Evolutionary conservation across 2,888 invertebrate genomes (phyloP).

Genomic region (Choristoneura rosaceana): DNA sequence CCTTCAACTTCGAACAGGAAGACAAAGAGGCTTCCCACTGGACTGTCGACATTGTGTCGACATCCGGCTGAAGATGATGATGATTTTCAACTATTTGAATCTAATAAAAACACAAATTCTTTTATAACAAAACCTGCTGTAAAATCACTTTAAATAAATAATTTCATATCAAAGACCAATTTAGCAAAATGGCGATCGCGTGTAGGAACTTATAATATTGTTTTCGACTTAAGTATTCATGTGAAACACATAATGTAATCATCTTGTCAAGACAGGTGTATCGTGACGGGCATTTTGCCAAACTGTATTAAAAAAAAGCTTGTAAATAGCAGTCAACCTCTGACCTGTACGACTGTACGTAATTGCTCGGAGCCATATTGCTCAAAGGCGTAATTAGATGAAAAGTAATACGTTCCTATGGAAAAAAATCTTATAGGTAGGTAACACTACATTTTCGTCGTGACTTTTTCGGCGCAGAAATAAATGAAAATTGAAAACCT

Average conservation of each 20-base stretch:
- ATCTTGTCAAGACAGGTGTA: conserved; percentile 37
- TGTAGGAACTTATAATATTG: neutral
- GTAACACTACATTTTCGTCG: too few species aligned
- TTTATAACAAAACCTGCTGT: too few species aligned
- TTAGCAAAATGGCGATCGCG: neutral
- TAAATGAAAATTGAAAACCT: too few species aligned
- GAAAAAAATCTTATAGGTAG: too few species aligned
- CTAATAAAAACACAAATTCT: too few species aligned
- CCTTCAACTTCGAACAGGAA: too few species aligned
- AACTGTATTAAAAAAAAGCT: conserved; percentile 29
- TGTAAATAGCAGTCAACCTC: conserved; percentile 36
- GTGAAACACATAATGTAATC: conserved; percentile 28
- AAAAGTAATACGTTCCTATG: conserved; percentile 6
- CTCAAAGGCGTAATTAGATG: conserved; percentile 41
- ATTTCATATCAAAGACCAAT: neutral
- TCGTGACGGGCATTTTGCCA: conserved; percentile 20
- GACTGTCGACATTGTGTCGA: too few species aligned
- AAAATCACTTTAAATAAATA: too few species aligned
- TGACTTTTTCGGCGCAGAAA: too few species aligned
- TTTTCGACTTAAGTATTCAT: conserved; percentile 4
- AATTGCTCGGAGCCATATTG: conserved; percentile 40
- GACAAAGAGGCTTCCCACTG: too few species aligned
- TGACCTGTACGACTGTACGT: conserved; percentile 24
- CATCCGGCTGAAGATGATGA: too few species aligned
- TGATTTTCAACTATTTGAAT: too few species aligned